Evolutionary conservation across 2,797 vertebrate genomes (phyloP), one percentile per base, ranked within the genome.

Genomic region (Tokudaia muenninki): DNA sequence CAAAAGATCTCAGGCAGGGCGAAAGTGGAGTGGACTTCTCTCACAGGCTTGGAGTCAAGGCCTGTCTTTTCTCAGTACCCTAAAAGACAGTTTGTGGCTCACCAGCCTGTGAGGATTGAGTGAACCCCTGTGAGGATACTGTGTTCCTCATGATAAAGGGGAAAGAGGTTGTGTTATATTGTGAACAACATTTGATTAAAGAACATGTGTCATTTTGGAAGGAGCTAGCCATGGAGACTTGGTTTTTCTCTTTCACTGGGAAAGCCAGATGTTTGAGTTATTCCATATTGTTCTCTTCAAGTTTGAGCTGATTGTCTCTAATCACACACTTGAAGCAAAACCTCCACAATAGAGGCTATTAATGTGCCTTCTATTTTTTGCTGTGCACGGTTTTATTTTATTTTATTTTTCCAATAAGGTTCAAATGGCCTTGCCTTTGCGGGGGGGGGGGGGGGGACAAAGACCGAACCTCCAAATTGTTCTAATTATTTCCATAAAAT

Each of bases 341-440:
- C 92, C 78, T 59, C 44, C 63, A 19, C 26, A 70, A 34, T 34
- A 70, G 86, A 44, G 26, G 17, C 86, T 95, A 16, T 95, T 87
- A 63, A 91, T 52, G 4, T 0, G 34, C 90, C 55, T 92, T 75
- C 94, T 94, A 0, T 44, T 91, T 95, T 84, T n/a, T 63, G n/a
- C 74, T 57, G 67, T 55, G 57, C 88, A 87, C 31, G 7, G n/a
- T 95, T 91, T 95, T 70, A 31, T 63, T 50, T 47, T 26, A 31
- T 96, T 91, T 75, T 92, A 67, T 86, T 80, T n/a, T 50, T 41
- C 77, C 70, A 70, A 41, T 75, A 77, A 92, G 44, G 72, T 83
- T 87, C 88, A 80, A 72, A 52, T 34, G 6, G 34, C 81, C 50
- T 77, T 87, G 82, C 52, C 94, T 90, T 92, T 90, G 59, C 80